A percentile compares a stretch with the other conserved stretches of the same genome.
phyloP scores from a whole-genome alignment of 2,113 vertebrate species.

The Oxygymnocypris stewartii region DNA sequence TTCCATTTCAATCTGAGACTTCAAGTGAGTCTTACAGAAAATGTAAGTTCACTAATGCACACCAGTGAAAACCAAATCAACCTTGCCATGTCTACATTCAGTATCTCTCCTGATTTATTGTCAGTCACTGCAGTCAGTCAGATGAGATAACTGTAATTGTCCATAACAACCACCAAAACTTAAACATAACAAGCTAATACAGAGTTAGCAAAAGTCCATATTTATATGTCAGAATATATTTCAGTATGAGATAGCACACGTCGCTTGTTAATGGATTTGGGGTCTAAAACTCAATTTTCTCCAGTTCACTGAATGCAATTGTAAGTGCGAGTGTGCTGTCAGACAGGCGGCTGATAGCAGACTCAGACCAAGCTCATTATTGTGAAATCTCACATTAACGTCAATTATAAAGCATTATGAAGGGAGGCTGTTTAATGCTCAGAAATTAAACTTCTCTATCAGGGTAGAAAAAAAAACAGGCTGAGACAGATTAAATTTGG shows the following conservation, averaged over 20 bases:
- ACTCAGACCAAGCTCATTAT: constrained; percentile 50
- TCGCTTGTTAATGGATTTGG: constrained; percentile 62
- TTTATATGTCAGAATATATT: constrained; percentile 39
- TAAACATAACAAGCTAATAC: constrained; percentile 45
- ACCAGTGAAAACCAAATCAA: background rate
- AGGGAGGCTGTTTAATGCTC: constrained; percentile 6
- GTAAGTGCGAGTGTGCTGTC: constrained; percentile 25
- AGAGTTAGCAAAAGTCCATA: constrained; percentile 60
- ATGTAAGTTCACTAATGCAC: background rate
- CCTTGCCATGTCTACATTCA: background rate
- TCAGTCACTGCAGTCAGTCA: background rate
- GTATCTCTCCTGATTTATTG: constrained; percentile 11
- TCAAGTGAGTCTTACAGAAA: background rate
- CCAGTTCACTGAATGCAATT: constrained; percentile 55
- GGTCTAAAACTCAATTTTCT: constrained; percentile 58
- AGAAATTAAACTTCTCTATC: constrained; percentile 33
- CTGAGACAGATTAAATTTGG: background rate
- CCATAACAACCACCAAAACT: constrained; percentile 11
- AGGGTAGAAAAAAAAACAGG: background rate
- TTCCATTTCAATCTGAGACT: background rate
- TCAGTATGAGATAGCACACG: constrained; percentile 18
- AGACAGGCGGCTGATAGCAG: constrained; percentile 48
- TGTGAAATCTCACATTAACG: constrained; percentile 31
- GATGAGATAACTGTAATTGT: background rate
- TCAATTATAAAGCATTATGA: constrained; percentile 46